Conservation (phyloP, 2,113 vertebrate genomes). For the Australoheros scitulus region DNA sequence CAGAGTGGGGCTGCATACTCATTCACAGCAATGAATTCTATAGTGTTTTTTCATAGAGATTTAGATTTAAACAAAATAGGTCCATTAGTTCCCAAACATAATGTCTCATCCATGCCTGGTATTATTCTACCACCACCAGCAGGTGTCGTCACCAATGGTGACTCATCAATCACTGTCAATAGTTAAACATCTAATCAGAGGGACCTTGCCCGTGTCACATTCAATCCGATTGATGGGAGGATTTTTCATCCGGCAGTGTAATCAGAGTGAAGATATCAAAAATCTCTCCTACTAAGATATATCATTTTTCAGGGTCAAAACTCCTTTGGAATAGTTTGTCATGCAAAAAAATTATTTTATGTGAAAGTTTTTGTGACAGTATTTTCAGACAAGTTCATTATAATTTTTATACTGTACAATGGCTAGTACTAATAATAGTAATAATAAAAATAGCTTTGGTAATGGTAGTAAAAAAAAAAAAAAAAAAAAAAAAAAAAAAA, state of each 20-base stretch:
- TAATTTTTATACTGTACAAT: not conserved
- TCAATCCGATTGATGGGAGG: slow-evolving; percentile 64
- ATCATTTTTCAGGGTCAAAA: slow-evolving; percentile 27
- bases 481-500: too few species aligned
- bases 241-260: slow-evolving; percentile 59
- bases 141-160: slow-evolving; percentile 32
- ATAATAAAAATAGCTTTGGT: not conserved
- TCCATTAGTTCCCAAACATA: not conserved
- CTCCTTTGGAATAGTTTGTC: not conserved
- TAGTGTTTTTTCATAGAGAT: slow-evolving; percentile 28
- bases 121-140: slow-evolving; percentile 28
- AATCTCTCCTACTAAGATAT: slow-evolving; percentile 26
- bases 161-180: slow-evolving; percentile 74
- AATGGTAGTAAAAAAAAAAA: not conserved
- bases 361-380: not conserved
- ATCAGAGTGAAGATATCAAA: slow-evolving; percentile 52
- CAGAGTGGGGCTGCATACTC: not conserved
- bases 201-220: slow-evolving; percentile 73
- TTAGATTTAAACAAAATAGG: not conserved
- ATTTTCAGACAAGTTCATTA: slow-evolving; percentile 10
- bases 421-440: not conserved
- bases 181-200: slow-evolving; percentile 75
- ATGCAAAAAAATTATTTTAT: not conserved
- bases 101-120: not conserved
- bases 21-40: not conserved